These are phyloP conservation scores for Siphamia tubifer DNA, from an alignment of 2,113 vertebrate species.

Conservation along the genomic window DNA sequence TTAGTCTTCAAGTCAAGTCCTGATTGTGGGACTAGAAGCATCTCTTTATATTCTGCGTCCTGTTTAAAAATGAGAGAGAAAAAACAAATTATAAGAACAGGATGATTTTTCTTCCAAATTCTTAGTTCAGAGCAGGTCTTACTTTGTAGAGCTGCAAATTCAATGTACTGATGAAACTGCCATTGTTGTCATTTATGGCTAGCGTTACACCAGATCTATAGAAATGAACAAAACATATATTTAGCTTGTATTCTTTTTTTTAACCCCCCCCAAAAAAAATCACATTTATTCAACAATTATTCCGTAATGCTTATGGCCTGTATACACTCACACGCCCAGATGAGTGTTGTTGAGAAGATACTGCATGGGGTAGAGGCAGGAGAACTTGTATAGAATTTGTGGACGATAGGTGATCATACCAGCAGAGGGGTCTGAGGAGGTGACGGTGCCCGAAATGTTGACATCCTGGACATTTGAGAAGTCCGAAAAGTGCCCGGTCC, in stretches of 20 bases:
- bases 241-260: background rate
- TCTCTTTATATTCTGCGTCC: background rate
- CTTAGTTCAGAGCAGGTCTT: constrained; percentile 15
- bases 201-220: constrained; percentile 74
- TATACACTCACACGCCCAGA: constrained; percentile 77
- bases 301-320: too few species aligned
- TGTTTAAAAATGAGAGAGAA: constrained; percentile 19
- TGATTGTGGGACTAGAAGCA: constrained; percentile 45
- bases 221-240: background rate
- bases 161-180: constrained; percentile 78
- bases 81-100: background rate
- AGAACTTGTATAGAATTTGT: constrained; percentile 74
- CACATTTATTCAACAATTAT: too few species aligned
- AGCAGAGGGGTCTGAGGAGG: constrained; percentile 55
- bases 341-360: constrained; percentile 81
- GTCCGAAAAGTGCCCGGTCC: constrained; percentile 67
- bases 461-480: constrained; percentile 73
- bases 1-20: constrained; percentile 76
- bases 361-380: constrained; percentile 79
- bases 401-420: constrained; percentile 75
- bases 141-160: constrained; percentile 69
- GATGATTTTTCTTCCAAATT: background rate
- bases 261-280: too few species aligned
- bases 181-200: constrained; percentile 75
- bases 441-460: constrained; percentile 75